These are phyloP conservation scores for Leuciscus idus DNA, from an alignment of 2,113 vertebrate species.

Conservation along the genomic window DNA sequence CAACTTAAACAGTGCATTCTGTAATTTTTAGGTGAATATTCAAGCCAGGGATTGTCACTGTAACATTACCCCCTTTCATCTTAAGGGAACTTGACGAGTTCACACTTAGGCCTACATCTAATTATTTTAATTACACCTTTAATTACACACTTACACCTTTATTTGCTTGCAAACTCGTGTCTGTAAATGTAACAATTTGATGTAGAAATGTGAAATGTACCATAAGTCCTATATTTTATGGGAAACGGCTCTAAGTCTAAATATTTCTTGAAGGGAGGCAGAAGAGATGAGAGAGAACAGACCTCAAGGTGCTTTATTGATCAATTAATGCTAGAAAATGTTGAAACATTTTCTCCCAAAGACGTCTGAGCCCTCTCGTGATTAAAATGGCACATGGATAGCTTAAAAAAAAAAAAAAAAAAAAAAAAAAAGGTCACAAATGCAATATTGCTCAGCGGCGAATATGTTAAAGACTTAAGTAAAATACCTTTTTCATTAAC, in stretches of 20 bases:
- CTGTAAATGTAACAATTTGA: no score
- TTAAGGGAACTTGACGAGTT: no score
- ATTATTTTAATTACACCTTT: no score
- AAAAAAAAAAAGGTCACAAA: neutral
- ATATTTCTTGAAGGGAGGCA: neutral
- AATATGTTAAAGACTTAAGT: neutral
- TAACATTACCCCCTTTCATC: no score
- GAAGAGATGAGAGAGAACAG: neutral
- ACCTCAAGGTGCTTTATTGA: slow-evolving; percentile 3
- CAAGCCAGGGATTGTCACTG: no score
- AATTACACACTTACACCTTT: no score
- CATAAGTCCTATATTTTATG: neutral
- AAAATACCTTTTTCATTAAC: neutral
- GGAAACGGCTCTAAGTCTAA: neutral
- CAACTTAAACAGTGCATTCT: no score
- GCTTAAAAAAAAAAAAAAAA: neutral
- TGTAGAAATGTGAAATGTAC: no score
- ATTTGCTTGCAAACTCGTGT: no score
- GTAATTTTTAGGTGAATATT: no score
- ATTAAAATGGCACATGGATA: neutral
- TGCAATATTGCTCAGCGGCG: neutral
- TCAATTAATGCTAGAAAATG: neutral
- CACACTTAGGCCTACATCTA: no score
- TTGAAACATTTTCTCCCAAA: neutral
- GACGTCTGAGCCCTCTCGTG: neutral